Evolutionary conservation across 1,140 invertebrate genomes (phyloP).

Genomic region (Sarcophaga bullata): DNA sequence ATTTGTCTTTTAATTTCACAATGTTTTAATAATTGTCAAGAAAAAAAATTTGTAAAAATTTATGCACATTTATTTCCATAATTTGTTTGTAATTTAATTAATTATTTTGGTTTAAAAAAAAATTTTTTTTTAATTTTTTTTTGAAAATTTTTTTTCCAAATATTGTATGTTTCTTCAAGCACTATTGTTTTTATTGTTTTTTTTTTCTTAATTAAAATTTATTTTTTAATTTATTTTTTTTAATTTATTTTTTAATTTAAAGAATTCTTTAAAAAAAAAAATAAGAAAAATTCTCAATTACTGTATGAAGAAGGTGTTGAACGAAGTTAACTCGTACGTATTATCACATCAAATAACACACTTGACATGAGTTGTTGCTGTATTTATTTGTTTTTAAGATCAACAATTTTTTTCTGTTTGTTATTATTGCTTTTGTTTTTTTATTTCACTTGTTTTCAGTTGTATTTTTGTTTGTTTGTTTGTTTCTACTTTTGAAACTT

Average conservation of each 20-base stretch:
- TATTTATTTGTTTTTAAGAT: conserved; percentile 41
- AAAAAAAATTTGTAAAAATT: too few relatives aligned
- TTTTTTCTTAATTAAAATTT: background rate
- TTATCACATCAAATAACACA: conserved; percentile 41
- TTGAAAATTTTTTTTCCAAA: too few relatives aligned
- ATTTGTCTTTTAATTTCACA: too few relatives aligned
- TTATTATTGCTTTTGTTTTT: conserved; percentile 13
- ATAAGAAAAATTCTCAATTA: too few relatives aligned
- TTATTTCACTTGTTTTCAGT: background rate
- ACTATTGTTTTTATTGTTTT: too few relatives aligned
- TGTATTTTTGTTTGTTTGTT: background rate
- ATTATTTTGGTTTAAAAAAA: background rate
- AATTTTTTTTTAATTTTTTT: background rate
- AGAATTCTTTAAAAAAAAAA: too few relatives aligned
- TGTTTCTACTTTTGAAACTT: background rate
- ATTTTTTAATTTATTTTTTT: background rate
- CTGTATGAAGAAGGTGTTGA: background rate
- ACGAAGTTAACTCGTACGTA: conserved; percentile 24
- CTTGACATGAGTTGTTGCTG: conserved; percentile 29
- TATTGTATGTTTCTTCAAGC: too few relatives aligned
- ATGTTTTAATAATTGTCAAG: too few relatives aligned
- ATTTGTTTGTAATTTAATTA: background rate
- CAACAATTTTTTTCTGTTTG: background rate
- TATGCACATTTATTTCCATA: too few relatives aligned
- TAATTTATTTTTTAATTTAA: background rate